Evolutionary conservation across 2,888 invertebrate species (phyloP).

Genomic region (Dichetophora obliterata): DNA sequence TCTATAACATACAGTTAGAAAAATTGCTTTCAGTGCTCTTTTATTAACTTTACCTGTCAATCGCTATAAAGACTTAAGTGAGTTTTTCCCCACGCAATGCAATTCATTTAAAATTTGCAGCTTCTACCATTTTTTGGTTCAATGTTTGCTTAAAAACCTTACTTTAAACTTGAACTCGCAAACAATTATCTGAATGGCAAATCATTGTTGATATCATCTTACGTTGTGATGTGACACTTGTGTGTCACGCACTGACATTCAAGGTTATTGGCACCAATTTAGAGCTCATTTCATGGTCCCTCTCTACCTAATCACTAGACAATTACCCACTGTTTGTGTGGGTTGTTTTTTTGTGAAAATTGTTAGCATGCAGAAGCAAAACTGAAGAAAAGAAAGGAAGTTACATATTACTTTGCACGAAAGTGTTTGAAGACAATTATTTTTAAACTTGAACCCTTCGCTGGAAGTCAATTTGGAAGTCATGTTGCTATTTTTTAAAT

Average conservation of each 20-base stretch:
- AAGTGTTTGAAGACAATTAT: not conserved
- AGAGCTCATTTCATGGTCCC: not conserved
- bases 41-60: no score
- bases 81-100: no score
- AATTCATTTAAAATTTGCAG: no score
- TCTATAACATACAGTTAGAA: no score
- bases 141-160: slow-evolving; percentile 8
- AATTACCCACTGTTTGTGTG: not conserved
- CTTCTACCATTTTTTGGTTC: not conserved
- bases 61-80: no score
- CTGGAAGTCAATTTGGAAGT: not conserved
- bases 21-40: no score
- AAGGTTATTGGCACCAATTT: slow-evolving; percentile 26
- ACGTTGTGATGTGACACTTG: not conserved
- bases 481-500: no score
- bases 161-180: not conserved
- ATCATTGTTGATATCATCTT: not conserved
- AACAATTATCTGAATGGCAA: not conserved
- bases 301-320: not conserved
- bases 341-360: not conserved
- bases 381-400: no score
- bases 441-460: slow-evolving; percentile 12
- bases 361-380: no score
- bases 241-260: not conserved
- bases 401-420: not conserved